Percentiles rank a stretch among this genome's conserved stretches.
phyloP scores from a whole-genome alignment of 2,797 vertebrate genomes.

The Pangasius mekongensis region DNA sequence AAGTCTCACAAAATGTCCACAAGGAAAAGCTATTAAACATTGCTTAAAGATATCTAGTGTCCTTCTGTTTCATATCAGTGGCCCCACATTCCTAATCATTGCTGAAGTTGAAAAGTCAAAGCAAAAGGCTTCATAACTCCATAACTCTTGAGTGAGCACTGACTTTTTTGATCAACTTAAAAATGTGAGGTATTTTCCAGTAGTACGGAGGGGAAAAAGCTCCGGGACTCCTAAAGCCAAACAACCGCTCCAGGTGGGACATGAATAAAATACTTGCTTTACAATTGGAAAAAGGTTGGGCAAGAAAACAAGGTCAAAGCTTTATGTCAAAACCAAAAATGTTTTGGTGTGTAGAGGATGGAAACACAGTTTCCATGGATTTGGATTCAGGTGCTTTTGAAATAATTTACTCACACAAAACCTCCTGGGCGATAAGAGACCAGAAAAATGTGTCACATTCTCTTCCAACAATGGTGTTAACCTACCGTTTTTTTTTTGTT shows the following conservation, averaged over 20 bases:
- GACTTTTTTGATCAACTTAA: slow-evolving; percentile 53
- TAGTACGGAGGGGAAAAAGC: slow-evolving; percentile 43
- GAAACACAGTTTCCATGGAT: slow-evolving; percentile 5
- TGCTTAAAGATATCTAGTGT: slow-evolving; percentile 31
- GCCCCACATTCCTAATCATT: slow-evolving; percentile 37
- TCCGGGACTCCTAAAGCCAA: slow-evolving; percentile 33
- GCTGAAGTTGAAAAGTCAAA: slow-evolving; percentile 45
- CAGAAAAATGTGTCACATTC: slow-evolving; percentile 49
- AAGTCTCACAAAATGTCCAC: slow-evolving; percentile 32
- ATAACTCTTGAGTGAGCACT: slow-evolving; percentile 42
- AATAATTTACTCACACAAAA: slow-evolving; percentile 34
- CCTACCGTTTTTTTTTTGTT: slow-evolving; percentile 34
- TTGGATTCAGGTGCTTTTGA: slow-evolving; percentile 26
- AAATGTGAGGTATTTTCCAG: slow-evolving; percentile 53
- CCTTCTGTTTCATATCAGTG: slow-evolving; percentile 38
- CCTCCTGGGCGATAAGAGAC: slow-evolving; percentile 35
- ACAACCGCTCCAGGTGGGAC: slow-evolving; percentile 37
- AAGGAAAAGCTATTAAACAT: slow-evolving; percentile 27
- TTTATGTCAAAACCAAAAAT: neutral
- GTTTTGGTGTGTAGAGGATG: neutral
- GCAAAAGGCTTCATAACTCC: slow-evolving; percentile 36
- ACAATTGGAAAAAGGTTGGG: neutral
- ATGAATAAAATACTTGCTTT: slow-evolving; percentile 3
- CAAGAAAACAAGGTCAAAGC: slow-evolving; percentile 1
- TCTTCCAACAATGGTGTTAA: slow-evolving; percentile 48